A percentile compares a stretch with the other conserved stretches of the same genome.
Conservation (phyloP, 2,888 invertebrate species). For the Meteorus cinctellus region DNA sequence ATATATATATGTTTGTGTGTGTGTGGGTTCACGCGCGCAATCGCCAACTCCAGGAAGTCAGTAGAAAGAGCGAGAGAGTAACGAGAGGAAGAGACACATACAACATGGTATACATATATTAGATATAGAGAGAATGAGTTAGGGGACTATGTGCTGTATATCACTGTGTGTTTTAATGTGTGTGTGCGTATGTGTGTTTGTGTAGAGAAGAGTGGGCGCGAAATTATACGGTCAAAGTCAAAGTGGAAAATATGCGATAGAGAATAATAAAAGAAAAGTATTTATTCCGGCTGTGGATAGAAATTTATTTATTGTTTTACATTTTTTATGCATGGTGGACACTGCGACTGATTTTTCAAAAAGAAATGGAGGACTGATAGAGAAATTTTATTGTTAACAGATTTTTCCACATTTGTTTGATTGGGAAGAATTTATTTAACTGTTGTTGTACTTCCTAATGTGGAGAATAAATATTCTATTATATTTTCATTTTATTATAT, state of each 20-base stretch:
- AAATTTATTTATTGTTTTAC: too few relatives aligned
- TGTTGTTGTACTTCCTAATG: too few relatives aligned
- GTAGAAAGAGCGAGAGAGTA: not conserved
- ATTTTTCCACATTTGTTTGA: too few relatives aligned
- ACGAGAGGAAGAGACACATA: not conserved
- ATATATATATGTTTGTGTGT: not conserved
- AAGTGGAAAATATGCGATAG: not conserved
- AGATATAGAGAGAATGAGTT: not conserved
- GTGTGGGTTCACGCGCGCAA: slow-evolving; percentile 28
- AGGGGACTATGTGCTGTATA: not conserved
- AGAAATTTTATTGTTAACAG: too few relatives aligned
- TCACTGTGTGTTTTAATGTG: not conserved
- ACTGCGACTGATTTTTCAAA: too few relatives aligned
- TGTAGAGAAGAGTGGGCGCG: not conserved
- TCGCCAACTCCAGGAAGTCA: slow-evolving; percentile 1
- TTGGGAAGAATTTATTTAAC: too few relatives aligned
- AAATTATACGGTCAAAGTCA: slow-evolving; percentile 15
- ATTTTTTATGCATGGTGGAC: too few relatives aligned
- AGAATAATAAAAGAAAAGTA: not conserved
- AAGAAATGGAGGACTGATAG: too few relatives aligned
- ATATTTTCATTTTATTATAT: too few relatives aligned
- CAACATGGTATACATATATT: not conserved
- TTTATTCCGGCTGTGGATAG: too few relatives aligned
- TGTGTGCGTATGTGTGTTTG: not conserved
- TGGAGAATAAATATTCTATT: too few relatives aligned